phyloP scores from a whole-genome alignment of 2,797 vertebrate species.

The Mycteria americana region DNA sequence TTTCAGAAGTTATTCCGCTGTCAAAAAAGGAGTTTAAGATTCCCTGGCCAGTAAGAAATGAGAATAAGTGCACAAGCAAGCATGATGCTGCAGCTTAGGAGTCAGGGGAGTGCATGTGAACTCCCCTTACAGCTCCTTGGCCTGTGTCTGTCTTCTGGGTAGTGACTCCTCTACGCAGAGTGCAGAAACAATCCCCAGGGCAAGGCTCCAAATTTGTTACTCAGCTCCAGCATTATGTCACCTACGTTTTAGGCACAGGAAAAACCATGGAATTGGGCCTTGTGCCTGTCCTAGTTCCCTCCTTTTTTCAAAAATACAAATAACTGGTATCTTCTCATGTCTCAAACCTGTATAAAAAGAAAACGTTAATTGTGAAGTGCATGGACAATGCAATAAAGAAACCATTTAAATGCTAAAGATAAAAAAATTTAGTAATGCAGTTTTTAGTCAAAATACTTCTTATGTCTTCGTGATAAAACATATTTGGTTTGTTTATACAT shows the following conservation, averaged over 20 bases:
- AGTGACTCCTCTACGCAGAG: background rate
- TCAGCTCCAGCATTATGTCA: background rate
- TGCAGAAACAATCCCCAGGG: background rate
- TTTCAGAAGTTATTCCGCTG: background rate
- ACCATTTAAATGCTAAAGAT: background rate
- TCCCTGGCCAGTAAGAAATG: background rate
- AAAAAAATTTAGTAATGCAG: background rate
- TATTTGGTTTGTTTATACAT: background rate
- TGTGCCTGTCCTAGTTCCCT: rapidly evolving
- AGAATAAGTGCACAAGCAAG: background rate
- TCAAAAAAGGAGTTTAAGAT: background rate
- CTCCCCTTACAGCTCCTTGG: background rate
- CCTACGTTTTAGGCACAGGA: background rate
- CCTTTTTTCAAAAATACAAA: background rate
- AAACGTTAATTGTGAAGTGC: background rate
- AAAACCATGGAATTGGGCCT: background rate
- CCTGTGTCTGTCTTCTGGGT: background rate
- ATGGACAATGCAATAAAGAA: background rate
- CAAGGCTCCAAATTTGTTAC: background rate
- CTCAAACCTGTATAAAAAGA: background rate
- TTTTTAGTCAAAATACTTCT: background rate
- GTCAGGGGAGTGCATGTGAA: background rate
- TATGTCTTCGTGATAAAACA: background rate
- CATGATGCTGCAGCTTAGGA: background rate
- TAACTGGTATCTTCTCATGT: background rate